Percentiles rank a stretch among this genome's conserved stretches.
These are phyloP conservation scores for Tetheella fluctuosa DNA, from an alignment of 2,888 invertebrate species.

Conservation along the genomic window DNA sequence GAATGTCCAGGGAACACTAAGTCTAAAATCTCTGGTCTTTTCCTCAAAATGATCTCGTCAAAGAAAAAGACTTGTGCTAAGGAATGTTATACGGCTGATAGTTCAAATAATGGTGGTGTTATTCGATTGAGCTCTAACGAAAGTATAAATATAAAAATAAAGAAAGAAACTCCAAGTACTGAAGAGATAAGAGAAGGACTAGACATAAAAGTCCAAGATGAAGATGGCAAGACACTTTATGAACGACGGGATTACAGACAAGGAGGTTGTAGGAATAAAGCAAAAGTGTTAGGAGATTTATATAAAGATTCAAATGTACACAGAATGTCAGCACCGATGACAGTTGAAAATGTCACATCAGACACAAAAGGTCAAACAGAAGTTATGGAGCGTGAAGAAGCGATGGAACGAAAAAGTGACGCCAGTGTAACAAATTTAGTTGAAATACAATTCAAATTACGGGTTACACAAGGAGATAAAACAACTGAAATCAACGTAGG, in stretches of 20 bases:
- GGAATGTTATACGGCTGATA: conserved; percentile 34
- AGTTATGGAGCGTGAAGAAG: conserved; percentile 18
- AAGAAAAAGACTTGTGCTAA: conserved; percentile 34
- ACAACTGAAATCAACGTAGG: conserved; percentile 51
- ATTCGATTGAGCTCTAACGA: conserved; percentile 50
- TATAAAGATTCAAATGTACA: conserved; percentile 53
- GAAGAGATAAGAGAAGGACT: conserved; percentile 54
- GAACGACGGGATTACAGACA: conserved; percentile 59
- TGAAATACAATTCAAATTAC: conserved; percentile 67
- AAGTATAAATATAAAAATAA: conserved; percentile 51
- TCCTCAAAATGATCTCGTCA: conserved; percentile 49
- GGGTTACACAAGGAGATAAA: conserved; percentile 59
- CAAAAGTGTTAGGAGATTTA: conserved; percentile 46
- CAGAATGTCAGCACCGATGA: conserved; percentile 44
- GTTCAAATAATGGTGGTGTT: conserved; percentile 20
- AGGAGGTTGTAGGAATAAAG: conserved; percentile 22
- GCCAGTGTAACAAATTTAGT: conserved; percentile 56
- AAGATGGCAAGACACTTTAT: conserved; percentile 59
- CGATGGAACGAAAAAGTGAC: conserved; percentile 40
- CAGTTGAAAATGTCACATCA: conserved; percentile 32
- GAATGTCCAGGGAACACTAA: conserved; percentile 20
- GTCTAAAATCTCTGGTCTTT: conserved; percentile 42
- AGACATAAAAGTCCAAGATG: conserved; percentile 60
- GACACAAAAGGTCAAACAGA: conserved; percentile 26
- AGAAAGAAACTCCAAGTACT: conserved; percentile 49